phyloP scores from a whole-genome alignment of 2,797 vertebrate species.

The Chaetodon trifasciatus region DNA sequence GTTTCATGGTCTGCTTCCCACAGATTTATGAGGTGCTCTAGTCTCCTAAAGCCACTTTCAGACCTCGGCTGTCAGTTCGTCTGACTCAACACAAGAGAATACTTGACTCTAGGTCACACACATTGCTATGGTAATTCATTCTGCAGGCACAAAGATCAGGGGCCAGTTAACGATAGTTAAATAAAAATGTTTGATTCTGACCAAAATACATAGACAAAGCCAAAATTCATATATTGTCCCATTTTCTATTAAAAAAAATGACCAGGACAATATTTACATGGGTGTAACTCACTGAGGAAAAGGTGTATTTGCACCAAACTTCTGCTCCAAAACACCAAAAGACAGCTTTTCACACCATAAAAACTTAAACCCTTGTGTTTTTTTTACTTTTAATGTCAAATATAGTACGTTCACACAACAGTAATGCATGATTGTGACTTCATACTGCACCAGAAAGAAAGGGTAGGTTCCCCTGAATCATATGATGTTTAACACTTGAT shows the following conservation, averaged over 20 bases:
- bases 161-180: conserved; percentile 65
- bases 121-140: conserved; percentile 77
- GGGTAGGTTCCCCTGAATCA: not conserved
- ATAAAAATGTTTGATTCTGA: conserved; percentile 71
- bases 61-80: conserved; percentile 73
- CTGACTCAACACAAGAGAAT: conserved; percentile 69
- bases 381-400: too few relatives aligned
- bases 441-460: not conserved
- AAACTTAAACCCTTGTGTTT: too few relatives aligned
- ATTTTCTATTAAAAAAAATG: not conserved
- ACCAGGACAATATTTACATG: too few relatives aligned
- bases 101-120: conserved; percentile 78
- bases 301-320: too few relatives aligned
- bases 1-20: conserved; percentile 69
- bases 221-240: not conserved
- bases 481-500: not conserved
- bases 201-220: not conserved
- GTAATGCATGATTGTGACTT: not conserved
- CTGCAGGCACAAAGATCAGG: conserved; percentile 66
- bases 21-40: conserved; percentile 71
- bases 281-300: too few relatives aligned
- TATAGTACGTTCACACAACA: not conserved
- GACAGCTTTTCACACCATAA: too few relatives aligned
- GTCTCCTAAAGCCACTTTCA: conserved; percentile 76
- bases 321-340: too few relatives aligned